Conservation (phyloP, 1,140 invertebrate genomes). For the Lethocerus indicus region DNA sequence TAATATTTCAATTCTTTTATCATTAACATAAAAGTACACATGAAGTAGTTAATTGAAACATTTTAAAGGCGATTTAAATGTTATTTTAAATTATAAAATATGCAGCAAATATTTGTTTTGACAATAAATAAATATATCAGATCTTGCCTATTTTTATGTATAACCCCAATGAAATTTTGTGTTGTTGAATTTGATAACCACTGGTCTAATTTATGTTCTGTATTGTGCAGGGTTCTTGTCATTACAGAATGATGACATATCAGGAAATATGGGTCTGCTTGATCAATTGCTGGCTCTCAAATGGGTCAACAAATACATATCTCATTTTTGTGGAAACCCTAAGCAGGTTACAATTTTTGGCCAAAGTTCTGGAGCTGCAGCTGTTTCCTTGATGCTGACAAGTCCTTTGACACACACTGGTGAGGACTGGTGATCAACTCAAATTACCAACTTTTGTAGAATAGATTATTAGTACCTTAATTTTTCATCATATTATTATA, state of each 20-base stretch:
- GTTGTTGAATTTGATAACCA: too few species aligned
- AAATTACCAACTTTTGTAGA: background rate
- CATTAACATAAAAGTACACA: too few species aligned
- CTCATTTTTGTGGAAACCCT: constrained; percentile 19
- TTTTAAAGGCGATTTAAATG: too few species aligned
- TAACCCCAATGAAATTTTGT: too few species aligned
- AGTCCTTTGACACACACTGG: constrained; percentile 16
- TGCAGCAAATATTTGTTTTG: too few species aligned
- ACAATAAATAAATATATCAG: too few species aligned
- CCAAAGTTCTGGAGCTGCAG: constrained; percentile 19
- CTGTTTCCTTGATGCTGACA: constrained; percentile 17
- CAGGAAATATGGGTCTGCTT: constrained; percentile 31
- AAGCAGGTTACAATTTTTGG: constrained; percentile 19
- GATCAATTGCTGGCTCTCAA: constrained; percentile 27
- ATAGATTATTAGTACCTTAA: too few species aligned
- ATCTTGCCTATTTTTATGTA: too few species aligned
- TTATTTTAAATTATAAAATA: too few species aligned
- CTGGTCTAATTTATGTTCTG: background rate
- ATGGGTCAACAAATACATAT: constrained; percentile 27
- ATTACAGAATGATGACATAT: constrained; percentile 19
- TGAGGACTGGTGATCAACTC: background rate
- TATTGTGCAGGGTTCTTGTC: constrained; percentile 24
- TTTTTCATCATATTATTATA: background rate
- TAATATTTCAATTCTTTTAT: too few species aligned
- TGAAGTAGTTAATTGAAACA: too few species aligned